phyloP scores from a whole-genome alignment of 1,140 invertebrate species.

The Danaus plexippus region DNA sequence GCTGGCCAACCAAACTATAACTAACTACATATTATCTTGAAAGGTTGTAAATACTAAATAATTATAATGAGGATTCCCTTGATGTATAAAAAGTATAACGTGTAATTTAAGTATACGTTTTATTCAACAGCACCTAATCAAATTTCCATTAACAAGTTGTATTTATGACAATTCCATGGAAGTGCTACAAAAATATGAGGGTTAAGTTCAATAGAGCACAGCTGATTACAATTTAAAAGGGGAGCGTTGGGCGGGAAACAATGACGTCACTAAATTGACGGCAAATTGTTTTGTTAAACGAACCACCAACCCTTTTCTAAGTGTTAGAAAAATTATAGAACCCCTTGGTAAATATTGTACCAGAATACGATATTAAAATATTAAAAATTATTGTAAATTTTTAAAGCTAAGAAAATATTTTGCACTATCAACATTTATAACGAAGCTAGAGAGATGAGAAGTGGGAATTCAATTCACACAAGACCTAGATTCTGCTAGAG shows the following conservation, averaged over 20 bases:
- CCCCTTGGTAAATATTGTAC: too few relatives aligned
- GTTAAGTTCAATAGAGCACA: conserved; percentile 41
- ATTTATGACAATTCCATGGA: conserved; percentile 17
- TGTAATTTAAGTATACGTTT: too few relatives aligned
- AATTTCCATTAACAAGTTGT: conserved; percentile 12
- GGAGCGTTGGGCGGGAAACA: conserved; percentile 28
- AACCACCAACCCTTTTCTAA: conserved; percentile 29
- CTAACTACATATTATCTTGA: too few relatives aligned
- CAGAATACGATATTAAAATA: too few relatives aligned
- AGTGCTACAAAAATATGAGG: conserved; percentile 24
- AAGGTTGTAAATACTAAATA: too few relatives aligned
- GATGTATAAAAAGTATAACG: too few relatives aligned
- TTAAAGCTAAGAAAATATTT: not conserved
- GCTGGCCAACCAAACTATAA: too few relatives aligned
- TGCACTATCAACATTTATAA: too few relatives aligned
- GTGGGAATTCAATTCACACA: not conserved
- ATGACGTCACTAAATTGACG: conserved; percentile 37
- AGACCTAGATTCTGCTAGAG: conserved; percentile 4
- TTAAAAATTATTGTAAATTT: not conserved
- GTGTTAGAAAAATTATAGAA: conserved; percentile 15
- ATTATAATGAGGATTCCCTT: too few relatives aligned
- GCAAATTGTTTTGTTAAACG: conserved; percentile 52
- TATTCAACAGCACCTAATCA: too few relatives aligned
- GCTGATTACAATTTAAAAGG: conserved; percentile 45
- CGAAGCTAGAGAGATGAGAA: not conserved